Percentiles rank a stretch among this genome's conserved stretches.
Conservation (phyloP, 2,888 invertebrate species). For the Drosophila trichaetosa region DNA sequence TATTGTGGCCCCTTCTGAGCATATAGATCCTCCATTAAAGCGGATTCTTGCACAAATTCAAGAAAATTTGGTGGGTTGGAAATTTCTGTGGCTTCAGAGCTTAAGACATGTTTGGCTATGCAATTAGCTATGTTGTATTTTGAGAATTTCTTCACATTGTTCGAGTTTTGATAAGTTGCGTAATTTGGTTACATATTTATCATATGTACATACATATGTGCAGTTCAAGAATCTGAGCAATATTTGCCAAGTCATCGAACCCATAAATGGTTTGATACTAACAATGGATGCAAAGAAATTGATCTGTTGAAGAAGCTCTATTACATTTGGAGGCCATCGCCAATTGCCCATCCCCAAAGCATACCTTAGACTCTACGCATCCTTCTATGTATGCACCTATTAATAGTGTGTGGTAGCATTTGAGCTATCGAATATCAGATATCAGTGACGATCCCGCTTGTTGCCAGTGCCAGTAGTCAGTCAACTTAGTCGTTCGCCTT, state of each 20-base stretch:
- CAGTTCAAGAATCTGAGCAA: background rate
- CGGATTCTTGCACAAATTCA: background rate
- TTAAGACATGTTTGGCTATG: background rate
- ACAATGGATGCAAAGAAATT: background rate
- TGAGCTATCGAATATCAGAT: conserved; percentile 46
- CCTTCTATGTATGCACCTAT: conserved; percentile 11
- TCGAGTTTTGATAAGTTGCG: background rate
- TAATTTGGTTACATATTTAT: background rate
- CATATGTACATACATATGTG: background rate
- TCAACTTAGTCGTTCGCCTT: conserved; percentile 2
- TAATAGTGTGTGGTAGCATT: conserved; percentile 50
- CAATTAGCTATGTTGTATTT: background rate
- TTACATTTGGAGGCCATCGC: background rate
- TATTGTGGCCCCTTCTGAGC: background rate
- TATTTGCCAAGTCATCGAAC: background rate
- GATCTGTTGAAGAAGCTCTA: conserved; percentile 1
- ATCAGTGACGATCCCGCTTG: conserved; percentile 42
- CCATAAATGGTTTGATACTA: background rate
- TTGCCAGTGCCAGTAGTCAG: conserved; percentile 5
- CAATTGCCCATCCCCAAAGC: background rate
- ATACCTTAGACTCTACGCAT: background rate
- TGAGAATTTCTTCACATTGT: background rate
- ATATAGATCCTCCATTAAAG: background rate
- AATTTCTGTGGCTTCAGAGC: background rate
- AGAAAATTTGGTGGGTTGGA: background rate